A percentile compares a stretch with the other conserved stretches of the same genome.
Conservation (phyloP, 2,888 invertebrate species). For the Desoria tigrina region DNA sequence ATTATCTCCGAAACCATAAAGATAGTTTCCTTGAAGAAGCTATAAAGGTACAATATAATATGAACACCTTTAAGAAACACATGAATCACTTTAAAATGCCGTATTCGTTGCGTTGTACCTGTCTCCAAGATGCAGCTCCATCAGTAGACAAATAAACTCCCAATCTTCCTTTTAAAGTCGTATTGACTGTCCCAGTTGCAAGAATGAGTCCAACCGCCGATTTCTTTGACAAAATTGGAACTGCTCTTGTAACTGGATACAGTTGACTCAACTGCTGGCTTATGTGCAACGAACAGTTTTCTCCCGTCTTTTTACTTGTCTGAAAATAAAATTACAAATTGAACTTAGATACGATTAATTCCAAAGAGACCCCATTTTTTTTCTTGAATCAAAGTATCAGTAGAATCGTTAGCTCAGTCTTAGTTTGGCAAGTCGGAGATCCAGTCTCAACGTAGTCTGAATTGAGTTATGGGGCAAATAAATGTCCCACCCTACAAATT, state of each 20-base stretch:
- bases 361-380: not conserved
- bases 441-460: slow-evolving; percentile 54
- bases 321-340: slow-evolving; percentile 12
- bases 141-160: slow-evolving; percentile 79
- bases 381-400: not conserved
- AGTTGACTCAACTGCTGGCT: slow-evolving; percentile 82
- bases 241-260: slow-evolving; percentile 76
- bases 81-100: too few relatives aligned
- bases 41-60: slow-evolving; percentile 52
- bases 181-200: slow-evolving; percentile 74
- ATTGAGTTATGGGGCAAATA: slow-evolving; percentile 50
- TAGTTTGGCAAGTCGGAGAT: slow-evolving; percentile 37
- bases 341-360: not conserved
- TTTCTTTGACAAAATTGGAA: slow-evolving; percentile 79
- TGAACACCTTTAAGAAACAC: not conserved
- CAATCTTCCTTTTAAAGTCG: slow-evolving; percentile 75
- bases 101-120: too few relatives aligned
- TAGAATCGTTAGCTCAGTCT: slow-evolving; percentile 1
- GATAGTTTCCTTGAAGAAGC: slow-evolving; percentile 73
- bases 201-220: slow-evolving; percentile 86
- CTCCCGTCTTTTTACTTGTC: slow-evolving; percentile 57
- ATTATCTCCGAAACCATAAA: slow-evolving; percentile 88
- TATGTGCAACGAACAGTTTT: slow-evolving; percentile 80
- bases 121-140: slow-evolving; percentile 79
- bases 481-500: slow-evolving; percentile 51